Conservation (phyloP, 2,888 invertebrate species). For the Callyntrura guangdongensis region DNA sequence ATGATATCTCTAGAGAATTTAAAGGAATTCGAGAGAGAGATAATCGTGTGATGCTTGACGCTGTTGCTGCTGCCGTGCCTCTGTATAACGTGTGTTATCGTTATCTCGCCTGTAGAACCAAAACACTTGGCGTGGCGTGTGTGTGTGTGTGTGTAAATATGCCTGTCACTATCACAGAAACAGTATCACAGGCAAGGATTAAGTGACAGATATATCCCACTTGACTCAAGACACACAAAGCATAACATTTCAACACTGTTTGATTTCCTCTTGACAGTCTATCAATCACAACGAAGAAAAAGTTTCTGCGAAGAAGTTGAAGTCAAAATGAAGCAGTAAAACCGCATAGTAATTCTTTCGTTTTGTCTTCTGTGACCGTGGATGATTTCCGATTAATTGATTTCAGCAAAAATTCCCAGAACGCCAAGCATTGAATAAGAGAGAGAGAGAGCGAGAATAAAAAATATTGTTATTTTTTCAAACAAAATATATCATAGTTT, state of each 20-base stretch:
- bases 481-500: too few species aligned
- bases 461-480: too few species aligned
- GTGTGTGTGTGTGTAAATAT: neutral
- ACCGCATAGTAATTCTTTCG: too few species aligned
- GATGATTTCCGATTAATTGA: too few species aligned
- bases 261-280: slow-evolving; percentile 22
- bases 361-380: too few species aligned
- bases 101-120: neutral
- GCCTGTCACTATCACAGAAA: neutral
- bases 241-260: neutral
- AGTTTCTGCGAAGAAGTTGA: too few species aligned
- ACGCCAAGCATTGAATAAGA: too few species aligned
- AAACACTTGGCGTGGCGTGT: neutral
- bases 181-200: slow-evolving; percentile 4
- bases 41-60: neutral
- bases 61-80: neutral
- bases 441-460: too few species aligned
- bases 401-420: too few species aligned
- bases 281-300: neutral
- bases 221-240: neutral
- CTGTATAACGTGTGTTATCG: too few species aligned
- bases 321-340: too few species aligned
- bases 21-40: slow-evolving; percentile 7
- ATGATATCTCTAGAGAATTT: neutral
- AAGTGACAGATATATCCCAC: neutral